Percentiles rank a stretch among this genome's conserved stretches.
Conservation (phyloP, 2,888 invertebrate species). For the Coecobrya sp. region DNA sequence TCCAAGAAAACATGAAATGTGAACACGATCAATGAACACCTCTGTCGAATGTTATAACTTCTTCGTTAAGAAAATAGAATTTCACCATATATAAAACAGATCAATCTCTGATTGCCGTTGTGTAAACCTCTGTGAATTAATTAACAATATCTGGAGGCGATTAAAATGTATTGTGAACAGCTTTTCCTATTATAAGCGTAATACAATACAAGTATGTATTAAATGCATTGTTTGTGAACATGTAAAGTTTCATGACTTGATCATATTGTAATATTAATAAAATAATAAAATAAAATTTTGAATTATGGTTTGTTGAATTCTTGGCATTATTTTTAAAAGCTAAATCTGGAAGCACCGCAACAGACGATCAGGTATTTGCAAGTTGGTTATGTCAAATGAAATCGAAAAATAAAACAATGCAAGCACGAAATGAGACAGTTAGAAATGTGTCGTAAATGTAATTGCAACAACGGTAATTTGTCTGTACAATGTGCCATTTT, state of each 20-base stretch:
- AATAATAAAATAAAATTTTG: background rate
- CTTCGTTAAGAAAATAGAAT: background rate
- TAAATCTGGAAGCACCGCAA: too few relatives aligned
- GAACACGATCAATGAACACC: constrained; percentile 21
- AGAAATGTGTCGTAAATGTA: too few relatives aligned
- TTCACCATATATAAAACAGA: background rate
- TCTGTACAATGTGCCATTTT: too few relatives aligned
- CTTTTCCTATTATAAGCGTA: constrained; percentile 27
- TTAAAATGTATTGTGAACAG: constrained; percentile 35
- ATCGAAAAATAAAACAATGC: too few relatives aligned
- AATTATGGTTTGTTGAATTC: background rate
- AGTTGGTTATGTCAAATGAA: too few relatives aligned
- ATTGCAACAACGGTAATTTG: too few relatives aligned
- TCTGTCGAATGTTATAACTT: constrained; percentile 48
- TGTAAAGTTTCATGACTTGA: constrained; percentile 38
- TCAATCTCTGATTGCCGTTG: background rate
- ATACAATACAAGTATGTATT: constrained; percentile 49
- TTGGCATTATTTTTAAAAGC: too few relatives aligned
- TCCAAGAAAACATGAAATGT: background rate
- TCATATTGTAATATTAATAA: constrained; percentile 13
- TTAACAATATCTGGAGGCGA: background rate
- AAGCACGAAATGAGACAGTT: too few relatives aligned
- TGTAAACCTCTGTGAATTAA: background rate
- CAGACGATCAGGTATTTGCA: too few relatives aligned
- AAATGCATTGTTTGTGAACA: constrained; percentile 62